Conservation (phyloP, 2,797 vertebrate genomes). For the Phataginus tricuspis region DNA sequence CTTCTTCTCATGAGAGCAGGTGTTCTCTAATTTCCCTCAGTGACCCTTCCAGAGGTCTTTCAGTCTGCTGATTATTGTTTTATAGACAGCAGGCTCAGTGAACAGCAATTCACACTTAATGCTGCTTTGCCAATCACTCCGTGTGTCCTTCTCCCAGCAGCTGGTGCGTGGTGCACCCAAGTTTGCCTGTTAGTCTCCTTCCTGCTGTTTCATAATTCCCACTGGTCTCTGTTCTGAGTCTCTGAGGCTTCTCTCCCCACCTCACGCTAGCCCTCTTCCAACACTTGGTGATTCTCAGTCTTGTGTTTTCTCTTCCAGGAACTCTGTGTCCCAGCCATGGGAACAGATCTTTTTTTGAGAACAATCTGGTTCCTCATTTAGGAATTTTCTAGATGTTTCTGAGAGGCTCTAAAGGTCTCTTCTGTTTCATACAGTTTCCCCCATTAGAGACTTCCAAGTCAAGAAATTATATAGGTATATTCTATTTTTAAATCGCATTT, state of each 20-base stretch:
- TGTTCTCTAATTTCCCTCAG: background rate
- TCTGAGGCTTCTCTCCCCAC: background rate
- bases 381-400: background rate
- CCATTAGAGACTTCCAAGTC: constrained; percentile 28
- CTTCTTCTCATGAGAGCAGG: background rate
- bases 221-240: background rate
- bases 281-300: background rate
- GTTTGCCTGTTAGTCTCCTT: background rate
- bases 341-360: background rate
- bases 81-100: background rate
- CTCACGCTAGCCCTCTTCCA: background rate
- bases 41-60: background rate
- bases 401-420: background rate
- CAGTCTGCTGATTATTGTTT: background rate
- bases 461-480: background rate
- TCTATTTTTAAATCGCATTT: constrained; percentile 36
- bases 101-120: background rate
- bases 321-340: background rate
- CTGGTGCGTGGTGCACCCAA: background rate
- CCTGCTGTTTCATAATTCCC: background rate
- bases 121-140: background rate
- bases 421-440: background rate
- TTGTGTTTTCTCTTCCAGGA: background rate
- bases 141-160: background rate
- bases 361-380: background rate